A percentile compares a stretch with the other conserved stretches of the same genome.
Evolutionary conservation across 2,113 vertebrate genomes (phyloP).

Genomic region (Rhinoderma darwinii): DNA sequence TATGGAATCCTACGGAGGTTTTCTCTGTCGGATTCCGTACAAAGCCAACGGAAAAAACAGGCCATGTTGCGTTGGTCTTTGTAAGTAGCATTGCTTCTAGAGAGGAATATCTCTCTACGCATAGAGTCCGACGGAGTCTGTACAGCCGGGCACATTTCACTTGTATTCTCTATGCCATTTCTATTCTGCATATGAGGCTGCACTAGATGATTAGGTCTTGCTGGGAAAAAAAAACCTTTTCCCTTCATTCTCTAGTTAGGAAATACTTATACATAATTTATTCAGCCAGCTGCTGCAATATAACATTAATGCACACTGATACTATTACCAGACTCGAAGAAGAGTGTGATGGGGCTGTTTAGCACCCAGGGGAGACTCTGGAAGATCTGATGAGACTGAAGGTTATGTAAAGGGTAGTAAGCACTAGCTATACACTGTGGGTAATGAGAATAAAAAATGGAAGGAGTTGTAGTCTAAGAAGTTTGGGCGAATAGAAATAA

Average conservation of each 20-base stretch:
- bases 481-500: neutral
- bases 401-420: constrained; percentile 61
- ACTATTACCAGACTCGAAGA: constrained; percentile 61
- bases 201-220: constrained; percentile 17
- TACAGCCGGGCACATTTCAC: no score
- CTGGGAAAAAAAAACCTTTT: constrained; percentile 36
- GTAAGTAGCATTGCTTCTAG: no score
- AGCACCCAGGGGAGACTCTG: constrained; percentile 58
- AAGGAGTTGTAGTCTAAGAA: neutral
- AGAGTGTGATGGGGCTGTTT: constrained; percentile 60
- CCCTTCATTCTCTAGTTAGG: constrained; percentile 58
- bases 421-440: constrained; percentile 1
- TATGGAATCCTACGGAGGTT: no score
- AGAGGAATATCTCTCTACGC: no score
- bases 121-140: no score
- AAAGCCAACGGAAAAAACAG: no score
- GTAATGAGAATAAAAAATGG: constrained; percentile 32
- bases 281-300: constrained; percentile 63
- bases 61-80: no score
- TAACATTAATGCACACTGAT: constrained; percentile 59
- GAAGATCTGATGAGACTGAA: constrained; percentile 61
- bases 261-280: constrained; percentile 71
- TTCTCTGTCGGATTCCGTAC: no score
- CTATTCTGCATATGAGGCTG: neutral
- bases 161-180: neutral